Evolutionary conservation across 2,797 vertebrate genomes (phyloP), one percentile per base, ranked within the genome.

Genomic region (Euthynnus affinis): DNA sequence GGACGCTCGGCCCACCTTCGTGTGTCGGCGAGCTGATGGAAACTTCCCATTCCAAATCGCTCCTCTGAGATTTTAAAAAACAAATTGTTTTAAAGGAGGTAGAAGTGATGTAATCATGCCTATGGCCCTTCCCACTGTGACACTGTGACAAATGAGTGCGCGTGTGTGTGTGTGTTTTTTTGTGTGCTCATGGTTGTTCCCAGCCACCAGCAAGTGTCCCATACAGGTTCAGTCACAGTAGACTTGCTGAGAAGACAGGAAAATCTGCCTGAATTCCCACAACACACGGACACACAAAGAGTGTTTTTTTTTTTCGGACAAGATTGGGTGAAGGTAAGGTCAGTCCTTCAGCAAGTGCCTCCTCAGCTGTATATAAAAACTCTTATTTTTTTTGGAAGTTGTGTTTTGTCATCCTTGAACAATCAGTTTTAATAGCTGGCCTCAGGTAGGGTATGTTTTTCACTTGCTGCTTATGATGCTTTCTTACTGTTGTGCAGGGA

Each of bases 201-300:
- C 75, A 68, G 61, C 22, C 53, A 74, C 40, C 74, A 56, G 74
- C 74, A 70, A 64, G 53, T 64, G 66, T 73, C 74, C 58, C 71
- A 42, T 75, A 74, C 88, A 81, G 84, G 87, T 89, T 88, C 53
- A 64, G 64, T 70, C 66, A 76, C 57, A 46, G 44, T 6, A 60
- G 67, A 80, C 61, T 68, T 86, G 87, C 89, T 80, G 87, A 85
- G 74, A 64, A 66, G 79, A 83, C 83, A 42, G 65, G 46, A 84
- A 74, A 70, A 79, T 67, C 68, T 69, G 25, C 46, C 49, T 68
- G 4, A 69, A 71, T 85, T 90, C 77, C 66, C 83, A 71, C 84
- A 75, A 22, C 9, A 23, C 37, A 51, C 63, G 58, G 51, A 29
- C 29, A 81, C 57, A 61, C 58, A 22, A 40, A 46, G 29, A 7